These are phyloP conservation scores for Myoxocephalus aenaeus DNA, from an alignment of 2,797 vertebrate species.

Conservation along the genomic window DNA sequence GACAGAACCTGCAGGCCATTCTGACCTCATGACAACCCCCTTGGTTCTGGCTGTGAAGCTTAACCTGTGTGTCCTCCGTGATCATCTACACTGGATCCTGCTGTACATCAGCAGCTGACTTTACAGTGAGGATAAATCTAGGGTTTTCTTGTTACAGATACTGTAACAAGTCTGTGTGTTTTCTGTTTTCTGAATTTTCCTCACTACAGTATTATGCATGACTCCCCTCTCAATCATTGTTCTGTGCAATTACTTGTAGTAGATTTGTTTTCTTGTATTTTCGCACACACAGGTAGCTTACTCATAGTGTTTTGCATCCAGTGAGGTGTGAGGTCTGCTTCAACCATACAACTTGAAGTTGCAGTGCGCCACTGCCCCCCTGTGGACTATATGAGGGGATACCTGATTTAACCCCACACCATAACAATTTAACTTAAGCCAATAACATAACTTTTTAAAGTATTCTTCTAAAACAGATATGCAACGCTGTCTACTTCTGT, in stretches of 20 bases:
- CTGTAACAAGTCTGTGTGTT: constrained; percentile 11
- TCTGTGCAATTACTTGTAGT: constrained; percentile 18
- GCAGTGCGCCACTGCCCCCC: constrained; percentile 63
- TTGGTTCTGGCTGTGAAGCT: constrained; percentile 36
- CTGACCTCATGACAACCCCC: constrained; percentile 30
- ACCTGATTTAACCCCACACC: constrained; percentile 10
- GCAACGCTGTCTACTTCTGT: not conserved
- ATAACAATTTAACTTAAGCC: not conserved
- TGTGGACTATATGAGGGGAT: constrained; percentile 42
- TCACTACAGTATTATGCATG: constrained; percentile 8
- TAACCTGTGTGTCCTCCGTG: constrained; percentile 40
- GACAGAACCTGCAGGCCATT: constrained; percentile 50
- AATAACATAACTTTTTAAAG: constrained; percentile 2
- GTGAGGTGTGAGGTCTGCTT: not conserved
- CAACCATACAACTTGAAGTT: not conserved
- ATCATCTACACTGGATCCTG: constrained; percentile 13
- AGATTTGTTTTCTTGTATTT: constrained; percentile 12
- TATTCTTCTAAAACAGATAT: constrained; percentile 23
- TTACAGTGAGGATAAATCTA: constrained; percentile 10
- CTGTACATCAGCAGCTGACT: constrained; percentile 12
- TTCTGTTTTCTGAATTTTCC: constrained; percentile 4
- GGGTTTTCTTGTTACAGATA: not conserved
- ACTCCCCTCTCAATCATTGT: constrained; percentile 23
- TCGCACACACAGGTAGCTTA: not conserved
- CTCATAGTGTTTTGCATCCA: constrained; percentile 5